Base-by-base conservation (phyloP, 2,113 vertebrate genomes). In the Todiramphus chloris region DNA sequence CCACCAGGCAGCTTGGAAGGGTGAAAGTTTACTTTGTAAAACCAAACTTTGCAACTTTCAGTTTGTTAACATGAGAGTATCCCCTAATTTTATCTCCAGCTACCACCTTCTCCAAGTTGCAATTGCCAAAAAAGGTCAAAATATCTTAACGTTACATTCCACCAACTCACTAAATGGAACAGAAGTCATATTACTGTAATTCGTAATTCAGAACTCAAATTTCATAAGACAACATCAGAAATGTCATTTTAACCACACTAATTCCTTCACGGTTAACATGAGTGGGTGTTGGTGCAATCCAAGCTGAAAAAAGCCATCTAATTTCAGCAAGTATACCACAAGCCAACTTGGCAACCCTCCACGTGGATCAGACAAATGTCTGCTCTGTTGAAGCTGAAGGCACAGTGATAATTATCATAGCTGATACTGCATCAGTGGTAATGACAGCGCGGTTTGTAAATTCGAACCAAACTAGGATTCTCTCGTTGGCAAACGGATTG, bases 371-470 rank as follows among this genome's bases (percentile, higher is more conserved):
- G 97, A 98, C 98, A 98, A 98, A 94, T 89, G 96, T 96, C 97
- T 98, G 97, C 98, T 98, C 96, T 98, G 98, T 98, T 96, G 95
- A 97, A 91, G 94, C 98, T 97, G 96, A 98, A 98, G 98, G 97
- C 98, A 98, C 97, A 95, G 97, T 95, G 98, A 98, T 97, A 98
- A 98, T 98, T 98, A 98, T 98, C 98, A 97, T 92, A 87, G 89
- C 56, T 94, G 95, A 98, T 98, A 97, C 96, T 97, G 98, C 97
- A 96, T 97, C 88, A 78, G 90, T 97, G 98, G 97, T 97, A 97
- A 98, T 97, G 98, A 98, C 98, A 97, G 97, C 98, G 98, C 95
- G 97, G 98, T 98, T 97, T 98, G 98, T 98, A 99, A 98, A 99
- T 98, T 98, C 73, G 98, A 98, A 98, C 97, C 98, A 97, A 96